Evolutionary conservation across 2,888 invertebrate species (phyloP), one percentile per base, ranked within the genome.

Genomic region (Craniophora ligustri): DNA sequence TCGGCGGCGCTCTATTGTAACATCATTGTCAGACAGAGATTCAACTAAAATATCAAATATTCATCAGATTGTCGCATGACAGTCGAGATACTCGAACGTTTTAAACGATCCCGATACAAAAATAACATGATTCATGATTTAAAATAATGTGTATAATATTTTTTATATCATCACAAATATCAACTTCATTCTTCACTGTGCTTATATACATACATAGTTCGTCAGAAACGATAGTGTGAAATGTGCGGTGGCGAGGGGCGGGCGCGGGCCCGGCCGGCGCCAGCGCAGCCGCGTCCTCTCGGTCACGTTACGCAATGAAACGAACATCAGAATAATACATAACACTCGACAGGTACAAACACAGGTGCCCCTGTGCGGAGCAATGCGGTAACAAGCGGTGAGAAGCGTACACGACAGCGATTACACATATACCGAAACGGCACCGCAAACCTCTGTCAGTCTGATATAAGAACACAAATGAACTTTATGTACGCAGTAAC

Each of bases 201-300:
- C 91, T 89, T 91, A 90, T 91, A 91, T 91, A 91, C 90, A 91
- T 89, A 89, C 75, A 88, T 86, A 88, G 85, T 87, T 85, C 80
- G 76, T 80, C 76, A 73, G 76, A 82, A 79, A 84, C 67, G 72
- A 83, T 72, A 69, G 68, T 72, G 68, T 70, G 69, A 69, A 71
- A 54, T 70, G 70, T 71, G 65, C 71, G 67, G 61, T 62, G 68
- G 63, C 63, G 49, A 41, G 47, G 64, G 60, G 56, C 58, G 64
- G 60, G 64, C 64, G 64, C 66, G 70, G 58, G 53, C 55, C 51
- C 57, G 65, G 42, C 65, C 66, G 61, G 68, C 70, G 73, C 75
- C 69, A 61, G 70, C 70, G 71, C 75, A 64, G 76, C 75, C 72
- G 76, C 75, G 63, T 64, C 67, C 76, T 62, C 76, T 78, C 79